A percentile compares a stretch with the other conserved stretches of the same genome.
phyloP scores from a whole-genome alignment of 2,888 invertebrate genomes.

The Heliconius sara region DNA sequence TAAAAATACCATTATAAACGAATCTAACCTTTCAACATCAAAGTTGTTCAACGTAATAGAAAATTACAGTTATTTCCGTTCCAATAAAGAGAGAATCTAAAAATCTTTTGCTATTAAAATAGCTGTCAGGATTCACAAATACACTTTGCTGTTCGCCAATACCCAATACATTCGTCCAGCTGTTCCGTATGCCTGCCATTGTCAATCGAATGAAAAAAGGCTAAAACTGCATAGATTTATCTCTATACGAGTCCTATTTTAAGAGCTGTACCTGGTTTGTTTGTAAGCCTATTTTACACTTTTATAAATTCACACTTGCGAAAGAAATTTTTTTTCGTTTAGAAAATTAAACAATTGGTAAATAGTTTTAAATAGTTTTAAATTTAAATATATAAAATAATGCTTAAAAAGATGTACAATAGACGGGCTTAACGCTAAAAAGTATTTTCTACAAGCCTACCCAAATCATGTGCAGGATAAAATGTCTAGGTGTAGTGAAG shows the following conservation, averaged over 20 bases:
- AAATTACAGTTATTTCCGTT: neutral
- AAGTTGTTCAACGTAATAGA: neutral
- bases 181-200: slow-evolving; percentile 33
- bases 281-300: slow-evolving; percentile 22
- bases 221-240: slow-evolving; percentile 34
- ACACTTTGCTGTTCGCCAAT: slow-evolving; percentile 19
- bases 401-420: too few species aligned
- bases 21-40: neutral
- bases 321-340: neutral
- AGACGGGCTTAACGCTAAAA: too few species aligned
- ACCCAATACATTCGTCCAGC: slow-evolving; percentile 34
- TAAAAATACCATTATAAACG: neutral
- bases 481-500: too few species aligned
- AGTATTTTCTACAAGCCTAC: too few species aligned
- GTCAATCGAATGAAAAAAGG: slow-evolving; percentile 37
- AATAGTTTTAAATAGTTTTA: too few species aligned
- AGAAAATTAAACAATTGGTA: neutral
- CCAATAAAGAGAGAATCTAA: neutral
- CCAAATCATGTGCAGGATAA: too few species aligned
- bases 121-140: slow-evolving; percentile 56
- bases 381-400: too few species aligned
- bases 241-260: slow-evolving; percentile 33
- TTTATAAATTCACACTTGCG: slow-evolving; percentile 20
- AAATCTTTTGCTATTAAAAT: slow-evolving; percentile 58
- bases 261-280: slow-evolving; percentile 33